Base-by-base conservation (phyloP, 2,113 vertebrate species). In the Lampris megalopsis region DNA sequence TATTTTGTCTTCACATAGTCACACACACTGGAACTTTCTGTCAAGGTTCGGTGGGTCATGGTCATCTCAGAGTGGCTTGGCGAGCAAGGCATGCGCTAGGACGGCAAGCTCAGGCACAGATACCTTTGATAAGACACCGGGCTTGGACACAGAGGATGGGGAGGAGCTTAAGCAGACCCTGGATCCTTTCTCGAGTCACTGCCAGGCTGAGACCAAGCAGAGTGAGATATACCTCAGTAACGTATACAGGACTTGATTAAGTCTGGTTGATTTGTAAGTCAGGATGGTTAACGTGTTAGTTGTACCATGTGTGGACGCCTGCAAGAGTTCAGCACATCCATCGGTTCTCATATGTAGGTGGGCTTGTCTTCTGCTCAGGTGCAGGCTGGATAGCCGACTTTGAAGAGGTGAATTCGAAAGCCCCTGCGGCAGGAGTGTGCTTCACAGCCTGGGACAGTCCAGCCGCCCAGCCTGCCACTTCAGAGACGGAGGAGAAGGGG, bases 21-120 rank as follows among this genome's bases (percentile, higher is more conserved):
- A 49, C 2, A 7, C 10, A 38, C 7, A n/a, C 35, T 38, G 6
- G 56, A 47, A 60, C 37, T 81, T 57, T 75, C 4, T 40, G 73
- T 57, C 2, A 73, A 98, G 98, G 86, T 99, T 99, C 69, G 97
- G 97, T 58, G 95, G 88, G 0, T 96, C 95, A 1, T 95, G 85
- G 13, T 72, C 93, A 0, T 91, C 94, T 1, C 94, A 94, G 83
- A 94, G 91, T 3, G 92, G 93, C 80, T 75, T 91, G 38, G 93
- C 92, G 48, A 92, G 83, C 0, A 93, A 93, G 37, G 91, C 68
- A 35, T 57, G 48, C 80, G 86, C 92, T 0, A 89, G 0, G 80
- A 73, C 84, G 37, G 42, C 54, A 71, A n/a, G 66, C 48, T 78
- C 83, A 59, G 81, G 61, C 40, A 47, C 72, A 0, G 92, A 68